Base-by-base conservation (phyloP, 2,888 invertebrate species). In the Baronia brevicornis region DNA sequence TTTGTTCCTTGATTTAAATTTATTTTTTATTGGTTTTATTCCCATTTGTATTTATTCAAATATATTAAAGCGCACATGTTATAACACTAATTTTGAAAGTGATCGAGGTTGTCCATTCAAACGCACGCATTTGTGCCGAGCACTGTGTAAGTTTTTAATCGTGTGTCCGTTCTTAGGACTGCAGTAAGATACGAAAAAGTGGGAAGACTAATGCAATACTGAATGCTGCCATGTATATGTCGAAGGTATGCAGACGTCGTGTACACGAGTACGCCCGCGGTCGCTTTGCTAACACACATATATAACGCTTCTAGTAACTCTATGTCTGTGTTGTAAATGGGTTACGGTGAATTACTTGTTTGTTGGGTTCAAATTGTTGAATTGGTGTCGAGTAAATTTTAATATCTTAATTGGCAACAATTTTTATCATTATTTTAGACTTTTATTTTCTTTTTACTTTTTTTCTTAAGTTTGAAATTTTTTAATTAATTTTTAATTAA, bases 171-270 rank as follows among this genome's bases (percentile, higher is more conserved):
- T 69, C 77, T 51, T 85, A 89, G 89, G 88, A 88, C 44, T 85
- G 88, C 78, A 88, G 88, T 86, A 86, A 80, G 59, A 73, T 87
- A 64, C 79, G 80, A 54, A 85, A 86, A 75, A 79, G 82, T 65
- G 86, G 84, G 62, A 84, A 84, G 69, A 82, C 85, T 66, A 89
- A 87, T 82, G 85, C 87, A 51, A 86, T 91, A 70, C 84, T 87
- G 75, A 87, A 86, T 77, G 88, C 90, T 53, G 88, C 88, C 51
- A 72, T 87, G 69, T 89, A 86, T 84, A 84, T 90, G 67, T 87
- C 88, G 67, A 90, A 90, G 90, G 90, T 90, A 84, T 68, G 79
- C 73, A 53, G 54, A 49, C 49, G 52, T 54, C 54, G 59, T 51
- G 39, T 36, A 43, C 38, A 35, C 44, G 39, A 35, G 33, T 36